Conservation (phyloP, 2,113 vertebrate species). For the Scortum barcoo region DNA sequence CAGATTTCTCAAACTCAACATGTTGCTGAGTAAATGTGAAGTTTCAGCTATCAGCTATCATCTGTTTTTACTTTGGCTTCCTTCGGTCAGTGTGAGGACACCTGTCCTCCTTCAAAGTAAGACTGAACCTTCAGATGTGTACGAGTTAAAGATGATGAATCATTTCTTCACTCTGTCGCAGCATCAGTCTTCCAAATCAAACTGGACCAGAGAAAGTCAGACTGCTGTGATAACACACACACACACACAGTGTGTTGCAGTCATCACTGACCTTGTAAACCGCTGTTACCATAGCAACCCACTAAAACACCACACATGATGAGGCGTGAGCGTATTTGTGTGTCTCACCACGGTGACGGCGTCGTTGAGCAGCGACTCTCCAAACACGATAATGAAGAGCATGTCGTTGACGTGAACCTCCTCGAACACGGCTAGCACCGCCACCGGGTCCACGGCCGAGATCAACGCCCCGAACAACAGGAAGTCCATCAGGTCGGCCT, state of each 20-base stretch:
- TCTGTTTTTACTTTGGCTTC: too few relatives aligned
- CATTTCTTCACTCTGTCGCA: too few relatives aligned
- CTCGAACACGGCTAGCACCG: conserved; percentile 95
- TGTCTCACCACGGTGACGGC: conserved; percentile 96
- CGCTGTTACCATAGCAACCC: conserved; percentile 34
- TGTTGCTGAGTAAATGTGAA: conserved; percentile 23
- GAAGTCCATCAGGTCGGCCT: conserved; percentile 95
- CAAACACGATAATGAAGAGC: conserved; percentile 98
- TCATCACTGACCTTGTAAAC: too few relatives aligned
- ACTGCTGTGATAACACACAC: too few relatives aligned
- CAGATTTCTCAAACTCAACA: conserved; percentile 11
- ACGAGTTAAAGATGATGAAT: too few relatives aligned
- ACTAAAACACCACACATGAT: conserved; percentile 19
- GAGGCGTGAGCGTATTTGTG: neutral
- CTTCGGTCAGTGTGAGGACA: too few relatives aligned
- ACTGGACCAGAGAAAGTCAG: too few relatives aligned
- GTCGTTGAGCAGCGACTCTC: conserved; percentile 97
- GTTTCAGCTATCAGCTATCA: conserved; percentile 2
- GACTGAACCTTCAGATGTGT: too few relatives aligned
- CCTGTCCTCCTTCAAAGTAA: too few relatives aligned
- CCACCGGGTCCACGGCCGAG: conserved; percentile 96
- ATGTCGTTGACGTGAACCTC: conserved; percentile 97
- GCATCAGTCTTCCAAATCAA: too few relatives aligned
- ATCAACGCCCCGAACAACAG: conserved; percentile 95
- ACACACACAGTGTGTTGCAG: too few relatives aligned